A percentile compares a stretch with the other conserved stretches of the same genome.
These are phyloP conservation scores for Platycheirus albimanus DNA, from an alignment of 2,888 invertebrate species.

Conservation along the genomic window DNA sequence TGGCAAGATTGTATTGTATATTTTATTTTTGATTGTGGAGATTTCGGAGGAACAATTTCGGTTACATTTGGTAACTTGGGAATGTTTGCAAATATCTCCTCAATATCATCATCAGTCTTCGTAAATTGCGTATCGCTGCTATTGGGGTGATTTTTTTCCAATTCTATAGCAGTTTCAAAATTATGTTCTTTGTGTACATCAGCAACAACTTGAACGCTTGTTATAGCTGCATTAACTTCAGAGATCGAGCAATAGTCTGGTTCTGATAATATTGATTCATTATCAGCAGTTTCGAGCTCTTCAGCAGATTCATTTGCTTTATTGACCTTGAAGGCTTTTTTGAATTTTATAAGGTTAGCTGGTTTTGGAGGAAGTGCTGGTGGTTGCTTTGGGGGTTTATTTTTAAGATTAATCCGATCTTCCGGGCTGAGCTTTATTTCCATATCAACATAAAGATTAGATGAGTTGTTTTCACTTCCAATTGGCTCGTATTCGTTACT, in stretches of 20 bases:
- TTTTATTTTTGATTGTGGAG: constrained; percentile 46
- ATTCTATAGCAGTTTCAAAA: constrained; percentile 55
- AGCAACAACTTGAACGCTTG: constrained; percentile 84
- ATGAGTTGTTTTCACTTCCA: constrained; percentile 81
- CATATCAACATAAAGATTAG: constrained; percentile 87
- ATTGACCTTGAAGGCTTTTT: constrained; percentile 82
- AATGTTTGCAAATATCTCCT: constrained; percentile 84
- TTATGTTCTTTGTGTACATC: constrained; percentile 80
- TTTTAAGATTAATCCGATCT: constrained; percentile 62
- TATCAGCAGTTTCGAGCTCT: constrained; percentile 70
- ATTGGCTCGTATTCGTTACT: constrained; percentile 90
- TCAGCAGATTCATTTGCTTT: constrained; percentile 70
- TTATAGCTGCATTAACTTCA: constrained; percentile 84
- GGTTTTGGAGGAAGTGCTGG: constrained; percentile 92
- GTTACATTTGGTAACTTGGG: constrained; percentile 90
- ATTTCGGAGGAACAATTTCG: constrained; percentile 88
- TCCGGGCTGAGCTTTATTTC: constrained; percentile 84
- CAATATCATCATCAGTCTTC: constrained; percentile 82
- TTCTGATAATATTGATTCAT: constrained; percentile 83
- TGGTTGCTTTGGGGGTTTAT: constrained; percentile 86
- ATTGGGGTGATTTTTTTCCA: too few species aligned
- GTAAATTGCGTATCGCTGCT: constrained; percentile 75
- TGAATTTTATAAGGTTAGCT: constrained; percentile 87
- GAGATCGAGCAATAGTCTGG: constrained; percentile 91
- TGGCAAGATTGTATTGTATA: constrained; percentile 52